These are phyloP conservation scores for Venustaconcha ellipsiformis DNA, from an alignment of 1,140 invertebrate genomes.

Conservation along the genomic window DNA sequence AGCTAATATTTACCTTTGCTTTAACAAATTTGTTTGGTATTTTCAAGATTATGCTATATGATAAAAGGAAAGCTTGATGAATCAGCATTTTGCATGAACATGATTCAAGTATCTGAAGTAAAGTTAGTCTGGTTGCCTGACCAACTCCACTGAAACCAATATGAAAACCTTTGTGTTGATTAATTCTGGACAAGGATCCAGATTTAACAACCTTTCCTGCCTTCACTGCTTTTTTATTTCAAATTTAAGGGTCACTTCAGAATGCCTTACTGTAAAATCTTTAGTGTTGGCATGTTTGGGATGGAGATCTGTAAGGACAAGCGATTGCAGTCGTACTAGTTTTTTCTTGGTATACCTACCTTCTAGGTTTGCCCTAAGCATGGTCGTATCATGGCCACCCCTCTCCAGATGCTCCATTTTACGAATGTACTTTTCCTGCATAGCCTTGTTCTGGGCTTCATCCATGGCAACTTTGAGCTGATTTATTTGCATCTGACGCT, in stretches of 20 bases:
- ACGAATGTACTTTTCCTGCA: slow-evolving; percentile 59
- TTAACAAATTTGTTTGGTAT: neutral
- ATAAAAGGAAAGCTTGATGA: no score
- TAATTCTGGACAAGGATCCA: neutral
- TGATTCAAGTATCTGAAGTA: neutral
- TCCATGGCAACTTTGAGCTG: slow-evolving; percentile 64
- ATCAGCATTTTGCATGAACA: slow-evolving; percentile 6
- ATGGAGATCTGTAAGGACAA: neutral
- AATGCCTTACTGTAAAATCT: neutral
- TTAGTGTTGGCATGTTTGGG: no score
- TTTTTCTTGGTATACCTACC: slow-evolving; percentile 37
- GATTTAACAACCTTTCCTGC: neutral
- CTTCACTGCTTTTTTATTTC: neutral
- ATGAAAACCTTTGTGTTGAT: slow-evolving; percentile 3
- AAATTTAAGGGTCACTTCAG: neutral
- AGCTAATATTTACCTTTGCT: no score
- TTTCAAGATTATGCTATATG: no score
- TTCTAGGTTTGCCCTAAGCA: slow-evolving; percentile 60
- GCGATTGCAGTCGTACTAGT: neutral
- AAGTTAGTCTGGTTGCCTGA: no score
- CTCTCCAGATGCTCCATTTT: slow-evolving; percentile 61
- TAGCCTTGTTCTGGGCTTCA: slow-evolving; percentile 60
- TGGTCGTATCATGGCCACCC: slow-evolving; percentile 63
- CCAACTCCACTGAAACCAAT: no score
- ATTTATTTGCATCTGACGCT: slow-evolving; percentile 52